A percentile compares a stretch with the other conserved stretches of the same genome.
phyloP scores from a whole-genome alignment of 1,140 invertebrate genomes.

The Brachionus rotundiformis region DNA sequence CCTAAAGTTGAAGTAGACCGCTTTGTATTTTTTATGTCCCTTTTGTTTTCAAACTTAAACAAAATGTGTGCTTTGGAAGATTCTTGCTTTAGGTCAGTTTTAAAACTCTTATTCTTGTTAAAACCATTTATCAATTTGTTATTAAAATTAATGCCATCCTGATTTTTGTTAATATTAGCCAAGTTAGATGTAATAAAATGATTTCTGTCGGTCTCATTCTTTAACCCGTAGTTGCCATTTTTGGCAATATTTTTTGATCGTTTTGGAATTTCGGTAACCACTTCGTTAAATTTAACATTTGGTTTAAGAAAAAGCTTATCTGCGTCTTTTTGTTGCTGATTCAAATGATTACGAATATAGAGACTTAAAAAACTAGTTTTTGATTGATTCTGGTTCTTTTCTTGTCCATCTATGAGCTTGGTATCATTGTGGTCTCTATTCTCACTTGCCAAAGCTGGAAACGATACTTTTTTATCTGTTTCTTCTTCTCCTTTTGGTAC shows the following conservation, averaged over 20 bases:
- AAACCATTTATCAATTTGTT: background rate
- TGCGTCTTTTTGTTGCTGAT: slow-evolving; percentile 21
- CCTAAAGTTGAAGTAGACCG: slow-evolving; percentile 19
- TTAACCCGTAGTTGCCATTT: background rate
- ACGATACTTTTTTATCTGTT: background rate
- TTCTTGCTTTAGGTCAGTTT: background rate
- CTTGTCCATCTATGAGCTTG: background rate
- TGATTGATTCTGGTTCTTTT: background rate
- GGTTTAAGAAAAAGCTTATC: slow-evolving; percentile 24
- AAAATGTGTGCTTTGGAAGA: background rate
- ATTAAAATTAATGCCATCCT: background rate
- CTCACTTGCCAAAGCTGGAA: background rate
- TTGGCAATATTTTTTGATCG: background rate
- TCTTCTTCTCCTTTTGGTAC: background rate
- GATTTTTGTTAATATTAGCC: background rate
- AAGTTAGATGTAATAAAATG: slow-evolving; percentile 39
- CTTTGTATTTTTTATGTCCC: background rate
- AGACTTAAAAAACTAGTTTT: background rate
- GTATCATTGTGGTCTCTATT: background rate
- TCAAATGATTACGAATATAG: background rate
- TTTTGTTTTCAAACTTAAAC: slow-evolving; percentile 16
- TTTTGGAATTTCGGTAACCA: background rate
- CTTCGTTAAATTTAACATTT: slow-evolving; percentile 26
- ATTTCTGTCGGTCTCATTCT: background rate
- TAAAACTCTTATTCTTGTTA: background rate